Evolutionary conservation across 23 tunicate species (phyloP).

Genomic region (Ascidia mentula): DNA sequence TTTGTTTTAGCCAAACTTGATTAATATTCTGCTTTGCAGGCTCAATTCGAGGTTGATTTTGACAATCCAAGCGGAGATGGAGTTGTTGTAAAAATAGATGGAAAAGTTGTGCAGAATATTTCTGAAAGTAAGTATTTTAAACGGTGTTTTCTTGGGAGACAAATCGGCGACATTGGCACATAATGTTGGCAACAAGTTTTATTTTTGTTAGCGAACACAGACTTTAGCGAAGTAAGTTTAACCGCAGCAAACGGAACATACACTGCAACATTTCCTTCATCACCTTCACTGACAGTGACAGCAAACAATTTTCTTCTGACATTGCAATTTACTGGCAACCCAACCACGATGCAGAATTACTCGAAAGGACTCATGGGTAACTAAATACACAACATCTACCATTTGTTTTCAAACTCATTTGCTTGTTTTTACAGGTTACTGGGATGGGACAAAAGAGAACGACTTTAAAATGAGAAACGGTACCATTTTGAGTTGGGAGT

Average conservation of each 20-base stretch:
- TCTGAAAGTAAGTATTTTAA: constrained; percentile 18
- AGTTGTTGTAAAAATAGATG: constrained; percentile 28
- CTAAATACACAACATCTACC: no score
- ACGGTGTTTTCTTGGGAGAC: no score
- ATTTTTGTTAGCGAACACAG: not conserved
- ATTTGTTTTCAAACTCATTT: no score
- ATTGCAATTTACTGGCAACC: constrained; percentile 3
- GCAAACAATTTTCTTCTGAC: constrained; percentile 13
- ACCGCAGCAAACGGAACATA: not conserved
- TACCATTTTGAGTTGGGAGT: not conserved
- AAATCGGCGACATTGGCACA: no score
- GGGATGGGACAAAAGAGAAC: not conserved
- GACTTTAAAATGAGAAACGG: not conserved
- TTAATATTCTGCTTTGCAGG: no score
- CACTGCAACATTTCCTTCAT: constrained; percentile 8
- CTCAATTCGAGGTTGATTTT: constrained; percentile 29
- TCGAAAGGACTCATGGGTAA: not conserved
- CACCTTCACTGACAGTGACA: not conserved
- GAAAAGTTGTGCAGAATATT: constrained; percentile 1
- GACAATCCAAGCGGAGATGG: constrained; percentile 13
- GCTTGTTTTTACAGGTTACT: constrained; percentile 2
- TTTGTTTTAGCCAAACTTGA: no score
- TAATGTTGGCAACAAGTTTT: no score
- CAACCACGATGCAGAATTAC: no score
- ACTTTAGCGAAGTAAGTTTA: not conserved